Conservation (phyloP, 2,888 invertebrate species). For the Sussaba pulchella region DNA sequence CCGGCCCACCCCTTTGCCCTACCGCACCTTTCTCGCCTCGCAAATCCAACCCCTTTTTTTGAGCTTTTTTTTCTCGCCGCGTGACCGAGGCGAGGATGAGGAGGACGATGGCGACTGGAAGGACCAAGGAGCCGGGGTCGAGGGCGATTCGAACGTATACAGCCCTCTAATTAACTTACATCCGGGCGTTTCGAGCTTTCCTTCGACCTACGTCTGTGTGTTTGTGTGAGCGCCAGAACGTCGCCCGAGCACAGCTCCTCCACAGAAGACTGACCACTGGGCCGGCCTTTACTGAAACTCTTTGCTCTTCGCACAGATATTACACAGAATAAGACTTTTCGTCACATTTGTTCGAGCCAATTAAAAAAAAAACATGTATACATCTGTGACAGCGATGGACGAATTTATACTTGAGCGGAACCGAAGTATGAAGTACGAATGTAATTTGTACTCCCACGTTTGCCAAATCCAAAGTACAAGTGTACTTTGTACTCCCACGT, state of each 20-base stretch:
- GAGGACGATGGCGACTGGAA: slow-evolving; percentile 41
- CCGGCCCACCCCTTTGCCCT: slow-evolving; percentile 44
- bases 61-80: slow-evolving; percentile 68
- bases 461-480: no score
- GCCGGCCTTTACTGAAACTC: slow-evolving; percentile 5
- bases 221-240: slow-evolving; percentile 8
- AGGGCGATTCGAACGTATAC: slow-evolving; percentile 66
- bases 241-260: slow-evolving; percentile 1
- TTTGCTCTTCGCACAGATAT: slow-evolving; percentile 4
- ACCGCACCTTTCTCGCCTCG: slow-evolving; percentile 40
- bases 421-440: no score
- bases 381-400: no score
- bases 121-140: slow-evolving; percentile 50
- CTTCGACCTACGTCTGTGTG: slow-evolving; percentile 24
- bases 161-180: slow-evolving; percentile 79
- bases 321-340: not conserved
- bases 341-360: not conserved
- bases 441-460: no score
- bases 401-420: no score
- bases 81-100: slow-evolving; percentile 38
- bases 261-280: slow-evolving; percentile 10
- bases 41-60: slow-evolving; percentile 68
- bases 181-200: slow-evolving; percentile 61
- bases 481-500: no score
- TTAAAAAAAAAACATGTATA: slow-evolving; percentile 5